phyloP scores from a whole-genome alignment of 1,140 invertebrate species.

The Neodiprion fabricii region DNA sequence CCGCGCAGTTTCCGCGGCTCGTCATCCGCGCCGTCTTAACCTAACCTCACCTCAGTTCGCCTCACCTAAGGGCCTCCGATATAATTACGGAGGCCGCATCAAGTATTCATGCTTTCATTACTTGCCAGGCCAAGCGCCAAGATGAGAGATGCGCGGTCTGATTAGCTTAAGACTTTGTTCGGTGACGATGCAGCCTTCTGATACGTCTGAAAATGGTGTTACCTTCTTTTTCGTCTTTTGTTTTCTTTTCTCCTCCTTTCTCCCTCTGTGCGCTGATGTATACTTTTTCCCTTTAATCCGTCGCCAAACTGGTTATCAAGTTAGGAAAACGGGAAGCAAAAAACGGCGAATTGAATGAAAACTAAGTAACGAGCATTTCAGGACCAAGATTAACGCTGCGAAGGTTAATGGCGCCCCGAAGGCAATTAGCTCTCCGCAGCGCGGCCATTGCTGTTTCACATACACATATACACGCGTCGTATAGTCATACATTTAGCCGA shows the following conservation, averaged over 20 bases:
- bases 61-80: constrained; percentile 27
- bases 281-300: too few species aligned
- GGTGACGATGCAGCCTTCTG: constrained; percentile 10
- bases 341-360: too few species aligned
- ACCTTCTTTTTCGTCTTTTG: neutral
- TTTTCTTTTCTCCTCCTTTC: neutral
- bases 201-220: neutral
- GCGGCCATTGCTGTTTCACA: neutral
- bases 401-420: too few species aligned
- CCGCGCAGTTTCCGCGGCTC: neutral
- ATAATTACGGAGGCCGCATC: constrained; percentile 47
- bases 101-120: constrained; percentile 47
- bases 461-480: too few species aligned
- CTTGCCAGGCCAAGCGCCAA: constrained; percentile 19
- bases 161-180: constrained; percentile 35
- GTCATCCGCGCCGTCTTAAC: neutral
- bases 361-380: too few species aligned
- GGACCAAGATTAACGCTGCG: too few species aligned
- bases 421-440: neutral
- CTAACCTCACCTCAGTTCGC: neutral
- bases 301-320: too few species aligned
- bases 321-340: too few species aligned
- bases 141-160: constrained; percentile 29
- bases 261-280: too few species aligned
- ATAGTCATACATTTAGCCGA: too few species aligned